Evolutionary conservation across 2,797 vertebrate genomes (phyloP).

Genomic region (Megaceryle alcyon): DNA sequence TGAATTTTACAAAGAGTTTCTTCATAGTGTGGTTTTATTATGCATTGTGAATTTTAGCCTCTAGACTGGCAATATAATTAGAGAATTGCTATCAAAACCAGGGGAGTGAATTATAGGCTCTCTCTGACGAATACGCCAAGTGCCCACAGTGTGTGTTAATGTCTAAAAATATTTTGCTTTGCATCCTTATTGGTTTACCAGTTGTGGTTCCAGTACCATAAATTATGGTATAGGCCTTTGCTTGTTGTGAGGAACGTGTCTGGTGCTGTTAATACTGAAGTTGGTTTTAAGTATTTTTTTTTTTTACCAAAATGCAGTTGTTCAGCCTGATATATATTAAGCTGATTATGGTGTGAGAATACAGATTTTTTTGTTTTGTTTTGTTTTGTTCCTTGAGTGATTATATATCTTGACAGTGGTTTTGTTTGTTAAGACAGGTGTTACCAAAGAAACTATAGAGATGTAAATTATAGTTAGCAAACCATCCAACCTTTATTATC

Average conservation of each 20-base stretch:
- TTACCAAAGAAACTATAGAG: neutral
- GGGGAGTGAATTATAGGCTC: slow-evolving; percentile 51
- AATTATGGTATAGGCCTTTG: neutral
- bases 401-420: neutral
- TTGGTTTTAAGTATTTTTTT: neutral
- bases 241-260: neutral
- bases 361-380: neutral
- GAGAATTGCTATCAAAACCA: slow-evolving; percentile 59
- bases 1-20: neutral
- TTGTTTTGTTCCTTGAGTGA: neutral
- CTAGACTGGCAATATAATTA: slow-evolving; percentile 70
- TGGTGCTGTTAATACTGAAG: neutral
- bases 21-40: slow-evolving; percentile 42
- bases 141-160: neutral
- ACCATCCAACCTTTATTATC: neutral
- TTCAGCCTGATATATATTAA: neutral
- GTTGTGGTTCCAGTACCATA: neutral
- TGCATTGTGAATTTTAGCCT: slow-evolving; percentile 16
- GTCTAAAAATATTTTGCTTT: slow-evolving; percentile 26
- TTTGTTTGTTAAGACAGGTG: neutral
- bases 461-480: neutral
- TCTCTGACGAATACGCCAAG: slow-evolving; percentile 45
- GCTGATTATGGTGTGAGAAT: neutral
- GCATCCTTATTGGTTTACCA: neutral
- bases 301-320: neutral